Evolutionary conservation across 2,113 vertebrate species (phyloP), one percentile per base, ranked within the genome.

Genomic region (Corydoras maculifer): DNA sequence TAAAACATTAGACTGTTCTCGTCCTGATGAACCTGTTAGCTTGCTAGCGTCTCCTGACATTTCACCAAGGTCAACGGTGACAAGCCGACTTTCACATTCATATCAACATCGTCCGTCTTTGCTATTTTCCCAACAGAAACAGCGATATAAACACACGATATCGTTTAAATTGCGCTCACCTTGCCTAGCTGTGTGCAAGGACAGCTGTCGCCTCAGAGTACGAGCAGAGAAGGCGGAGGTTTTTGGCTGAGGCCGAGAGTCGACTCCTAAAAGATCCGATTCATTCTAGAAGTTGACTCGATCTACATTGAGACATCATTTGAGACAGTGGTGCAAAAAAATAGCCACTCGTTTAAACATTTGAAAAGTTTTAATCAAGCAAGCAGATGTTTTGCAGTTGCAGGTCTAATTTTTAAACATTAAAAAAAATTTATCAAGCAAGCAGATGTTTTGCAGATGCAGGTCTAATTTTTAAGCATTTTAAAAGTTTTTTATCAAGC

Each of bases 161-260:
- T 7, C 8, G 5, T 2, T 3, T 2, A 4, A 8, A 1, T 3
- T 65, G 2, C 2, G 10, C 65, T 75, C 3, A 73, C 77, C 83
- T 86, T 84, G 83, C 83, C 84, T 62, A 58, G 84, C 79, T 66
- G 84, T 84, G 85, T 82, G 84, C 82, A 81, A 82, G 84, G 75
- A 76, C 73, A 80, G 69, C 70, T 80, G 75, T 73, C 68, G 81
- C 73, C 9, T 62, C 57, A 43, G 57, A 80, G 60, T 29, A 65
- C 50, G 14, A 75, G 75, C 85, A 76, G 82, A 82, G 80, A 87
- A 85, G 84, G 79, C 84, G 79, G 62, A 58, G 74, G 64, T 83
- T 72, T 78, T 74, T 67, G 70, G 49, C 51, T 15, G 4, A 13
- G 51, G 53, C 63, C 59, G 65, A 58, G 57, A 60, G 57, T 60